Conservation (phyloP, 1,140 invertebrate species). For the Pararge aegeria region DNA sequence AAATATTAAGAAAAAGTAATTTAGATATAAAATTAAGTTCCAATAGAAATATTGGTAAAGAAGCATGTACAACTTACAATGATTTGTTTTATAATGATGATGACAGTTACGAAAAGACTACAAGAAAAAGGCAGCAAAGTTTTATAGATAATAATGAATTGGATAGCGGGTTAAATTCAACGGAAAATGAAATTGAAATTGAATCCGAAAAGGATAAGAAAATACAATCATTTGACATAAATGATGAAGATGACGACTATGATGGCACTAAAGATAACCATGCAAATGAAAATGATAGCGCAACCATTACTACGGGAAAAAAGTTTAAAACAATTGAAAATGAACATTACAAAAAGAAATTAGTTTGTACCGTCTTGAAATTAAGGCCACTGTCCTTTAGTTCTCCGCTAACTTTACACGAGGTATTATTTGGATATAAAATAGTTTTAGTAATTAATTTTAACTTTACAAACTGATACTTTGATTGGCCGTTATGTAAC, state of each 20-base stretch:
- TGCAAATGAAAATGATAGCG: conserved; percentile 3
- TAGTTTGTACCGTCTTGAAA: conserved; percentile 48
- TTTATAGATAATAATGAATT: conserved; percentile 18
- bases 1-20: conserved; percentile 16
- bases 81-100: conserved; percentile 51
- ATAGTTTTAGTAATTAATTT: neutral
- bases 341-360: conserved; percentile 23
- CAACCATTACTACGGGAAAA: neutral
- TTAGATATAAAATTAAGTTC: conserved; percentile 1
- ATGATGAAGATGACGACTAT: conserved; percentile 26
- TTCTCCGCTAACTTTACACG: conserved; percentile 53
- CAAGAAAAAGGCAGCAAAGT: conserved; percentile 28
- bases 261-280: conserved; percentile 15
- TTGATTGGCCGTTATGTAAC: too few relatives aligned
- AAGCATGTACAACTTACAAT: conserved; percentile 38
- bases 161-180: conserved; percentile 1
- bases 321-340: conserved; percentile 12
- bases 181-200: conserved; percentile 5
- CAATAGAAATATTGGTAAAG: conserved; percentile 28
- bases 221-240: conserved; percentile 2
- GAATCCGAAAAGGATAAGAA: conserved; percentile 24
- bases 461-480: too few relatives aligned
- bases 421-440: conserved; percentile 41
- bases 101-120: conserved; percentile 30
- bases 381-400: conserved; percentile 52